These are phyloP conservation scores for Phyllopteryx taeniolatus DNA, from an alignment of 2,113 vertebrate species.

Conservation along the genomic window DNA sequence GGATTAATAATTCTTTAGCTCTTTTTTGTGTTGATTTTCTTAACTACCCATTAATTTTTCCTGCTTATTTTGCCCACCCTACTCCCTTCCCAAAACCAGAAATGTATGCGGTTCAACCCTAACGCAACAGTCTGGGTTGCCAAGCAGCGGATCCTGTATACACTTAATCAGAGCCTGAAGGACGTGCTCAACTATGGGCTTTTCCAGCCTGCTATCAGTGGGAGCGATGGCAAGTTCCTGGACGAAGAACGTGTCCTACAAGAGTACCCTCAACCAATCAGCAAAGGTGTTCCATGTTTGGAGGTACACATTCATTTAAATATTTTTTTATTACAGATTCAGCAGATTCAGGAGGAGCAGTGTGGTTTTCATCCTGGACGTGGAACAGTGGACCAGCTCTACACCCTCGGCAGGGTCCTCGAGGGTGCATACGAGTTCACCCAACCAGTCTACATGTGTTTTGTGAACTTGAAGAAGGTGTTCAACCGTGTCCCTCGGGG, in stretches of 20 bases:
- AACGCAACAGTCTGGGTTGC: constrained; percentile 88
- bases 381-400: too few relatives aligned
- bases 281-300: constrained; percentile 82
- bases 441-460: too few relatives aligned
- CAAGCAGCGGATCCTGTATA: constrained; percentile 88
- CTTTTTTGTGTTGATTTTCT: constrained; percentile 4
- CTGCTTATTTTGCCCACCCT: neutral
- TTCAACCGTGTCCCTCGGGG: too few relatives aligned
- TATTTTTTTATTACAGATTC: neutral
- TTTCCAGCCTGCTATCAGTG: constrained; percentile 86
- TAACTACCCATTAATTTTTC: neutral
- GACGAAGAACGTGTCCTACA: constrained; percentile 87
- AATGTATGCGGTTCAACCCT: constrained; percentile 90
- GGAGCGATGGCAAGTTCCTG: constrained; percentile 87
- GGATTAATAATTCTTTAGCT: too few relatives aligned
- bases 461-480: too few relatives aligned
- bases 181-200: constrained; percentile 95
- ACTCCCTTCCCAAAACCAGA: constrained; percentile 67
- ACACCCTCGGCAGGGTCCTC: too few relatives aligned
- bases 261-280: constrained; percentile 86
- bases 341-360: too few relatives aligned
- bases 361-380: too few relatives aligned
- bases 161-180: constrained; percentile 88
- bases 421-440: too few relatives aligned
- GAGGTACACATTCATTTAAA: constrained; percentile 74